Evolutionary conservation across 2,113 vertebrate species (phyloP), one percentile per base, ranked within the genome.

Genomic region (Canis aureus): DNA sequence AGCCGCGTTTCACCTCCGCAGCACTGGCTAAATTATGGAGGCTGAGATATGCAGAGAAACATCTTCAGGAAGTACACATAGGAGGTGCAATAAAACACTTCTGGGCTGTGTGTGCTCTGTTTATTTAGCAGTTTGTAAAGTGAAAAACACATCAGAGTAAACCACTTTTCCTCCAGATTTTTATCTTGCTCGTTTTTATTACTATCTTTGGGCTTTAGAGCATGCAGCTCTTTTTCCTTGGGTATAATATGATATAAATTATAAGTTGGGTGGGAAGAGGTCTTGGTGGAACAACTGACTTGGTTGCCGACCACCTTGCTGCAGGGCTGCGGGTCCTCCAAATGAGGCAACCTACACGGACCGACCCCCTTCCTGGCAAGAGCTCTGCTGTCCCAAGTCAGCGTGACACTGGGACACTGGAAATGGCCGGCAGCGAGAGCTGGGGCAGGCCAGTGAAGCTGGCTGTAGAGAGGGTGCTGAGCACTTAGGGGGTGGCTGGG

Each of bases 21-120:
- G 57, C 38, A 78, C 66, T 11, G 5, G 91, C 73, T 97, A 57
- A 90, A 97, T 94, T 51, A 16, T 25, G 59, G 95, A 95, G 89
- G 94, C 94, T 55, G 86, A 88, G 94, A 23, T 66, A 59, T 80
- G 92, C 57, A 38, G 90, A 89, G 79, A 88, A 7, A 22, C 73
- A 11, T 82, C 89, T 66, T 96, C 29, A n/a, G 98, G 89, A 96
- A 93, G n/a, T 23, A 11, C 49, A 53, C 49, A 16, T 15, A 3
- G 80, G 66, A 89, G 81, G 89, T 2, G 1, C 92, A 16, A 38
- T 97, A 62, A 95, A 92, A 60, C 88, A 69, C 86, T 66, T 17
- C 29, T 35, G 38, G 78, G 43, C 74, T 49, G 0, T 29, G 32
- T 38, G 66, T 22, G 66, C n/a, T 69, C 91, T 89, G 79, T 87